Evolutionary conservation across 2,797 vertebrate species (phyloP).

Genomic region (Bradypodion ventrale): DNA sequence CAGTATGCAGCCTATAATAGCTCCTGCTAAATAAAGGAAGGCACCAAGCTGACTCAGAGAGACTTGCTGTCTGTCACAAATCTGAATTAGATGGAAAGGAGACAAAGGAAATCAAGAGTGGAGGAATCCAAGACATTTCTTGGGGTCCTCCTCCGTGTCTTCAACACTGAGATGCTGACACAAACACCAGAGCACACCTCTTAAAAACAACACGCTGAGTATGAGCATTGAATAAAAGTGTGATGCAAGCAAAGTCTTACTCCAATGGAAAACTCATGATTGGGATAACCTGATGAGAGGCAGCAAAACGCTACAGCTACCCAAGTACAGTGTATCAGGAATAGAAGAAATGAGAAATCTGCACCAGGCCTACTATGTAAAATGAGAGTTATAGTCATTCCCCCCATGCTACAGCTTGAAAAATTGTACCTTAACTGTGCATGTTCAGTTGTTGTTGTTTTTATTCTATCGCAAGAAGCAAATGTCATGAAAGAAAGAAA

Average conservation of each 20-base stretch:
- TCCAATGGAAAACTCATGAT: neutral
- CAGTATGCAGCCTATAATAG: neutral
- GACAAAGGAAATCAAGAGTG: neutral
- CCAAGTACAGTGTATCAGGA: neutral
- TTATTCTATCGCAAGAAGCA: neutral
- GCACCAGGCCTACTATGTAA: neutral
- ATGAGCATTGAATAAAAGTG: neutral
- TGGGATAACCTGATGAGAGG: neutral
- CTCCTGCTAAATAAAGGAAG: slow-evolving; percentile 7
- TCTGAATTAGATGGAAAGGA: neutral
- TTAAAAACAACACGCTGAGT: neutral
- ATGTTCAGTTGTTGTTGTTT: neutral
- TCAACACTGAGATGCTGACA: neutral
- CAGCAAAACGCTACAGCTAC: neutral
- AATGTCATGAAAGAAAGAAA: neutral
- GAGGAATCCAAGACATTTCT: neutral
- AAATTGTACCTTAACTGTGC: neutral
- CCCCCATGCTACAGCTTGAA: neutral
- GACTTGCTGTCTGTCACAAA: neutral
- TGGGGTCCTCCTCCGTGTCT: neutral
- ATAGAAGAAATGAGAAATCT: neutral
- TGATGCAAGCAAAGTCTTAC: neutral
- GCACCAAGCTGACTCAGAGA: neutral
- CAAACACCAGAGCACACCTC: neutral
- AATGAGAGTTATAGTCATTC: neutral